Evolutionary conservation across 2,113 vertebrate genomes (phyloP).

Genomic region (Cyprinodon tularosa): DNA sequence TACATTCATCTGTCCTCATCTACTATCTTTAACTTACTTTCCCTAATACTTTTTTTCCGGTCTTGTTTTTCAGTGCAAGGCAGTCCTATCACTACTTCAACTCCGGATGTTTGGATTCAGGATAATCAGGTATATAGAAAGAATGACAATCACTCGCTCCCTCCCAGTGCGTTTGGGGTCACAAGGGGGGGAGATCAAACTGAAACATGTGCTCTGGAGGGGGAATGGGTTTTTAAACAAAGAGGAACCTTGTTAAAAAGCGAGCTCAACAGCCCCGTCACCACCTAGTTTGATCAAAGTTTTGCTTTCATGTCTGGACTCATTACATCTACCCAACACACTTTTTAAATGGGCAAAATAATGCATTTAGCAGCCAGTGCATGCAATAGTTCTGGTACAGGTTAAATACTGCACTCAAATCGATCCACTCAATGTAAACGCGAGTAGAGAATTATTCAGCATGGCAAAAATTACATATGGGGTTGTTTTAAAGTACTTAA

Average conservation of each 20-base stretch:
- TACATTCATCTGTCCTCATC: slow-evolving; percentile 61
- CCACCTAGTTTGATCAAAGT: slow-evolving; percentile 59
- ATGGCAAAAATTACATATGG: not conserved
- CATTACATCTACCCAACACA: slow-evolving; percentile 10
- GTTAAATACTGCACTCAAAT: not conserved
- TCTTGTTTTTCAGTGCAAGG: slow-evolving; percentile 33
- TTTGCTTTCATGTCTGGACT: slow-evolving; percentile 46
- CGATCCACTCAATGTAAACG: not conserved
- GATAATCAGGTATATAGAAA: slow-evolving; percentile 63
- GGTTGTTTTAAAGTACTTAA: slow-evolving; percentile 5
- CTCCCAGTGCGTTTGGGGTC: slow-evolving; percentile 58
- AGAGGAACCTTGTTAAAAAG: slow-evolving; percentile 47
- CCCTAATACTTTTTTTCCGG: slow-evolving; percentile 23
- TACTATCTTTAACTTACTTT: slow-evolving; percentile 43
- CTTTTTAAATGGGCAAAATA: slow-evolving; percentile 26
- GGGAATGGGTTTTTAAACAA: slow-evolving; percentile 39
- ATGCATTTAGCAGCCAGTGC: not conserved
- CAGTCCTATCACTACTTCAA: slow-evolving; percentile 36
- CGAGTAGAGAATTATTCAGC: not conserved
- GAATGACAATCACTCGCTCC: slow-evolving; percentile 55
- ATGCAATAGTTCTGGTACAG: not conserved
- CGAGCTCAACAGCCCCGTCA: slow-evolving; percentile 19
- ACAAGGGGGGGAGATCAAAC: slow-evolving; percentile 39
- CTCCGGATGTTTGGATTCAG: slow-evolving; percentile 29
- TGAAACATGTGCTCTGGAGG: slow-evolving; percentile 36